A percentile compares a stretch with the other conserved stretches of the same genome.
Conservation (phyloP, 2,113 vertebrate genomes). For the Motacilla tschutschensis region DNA sequence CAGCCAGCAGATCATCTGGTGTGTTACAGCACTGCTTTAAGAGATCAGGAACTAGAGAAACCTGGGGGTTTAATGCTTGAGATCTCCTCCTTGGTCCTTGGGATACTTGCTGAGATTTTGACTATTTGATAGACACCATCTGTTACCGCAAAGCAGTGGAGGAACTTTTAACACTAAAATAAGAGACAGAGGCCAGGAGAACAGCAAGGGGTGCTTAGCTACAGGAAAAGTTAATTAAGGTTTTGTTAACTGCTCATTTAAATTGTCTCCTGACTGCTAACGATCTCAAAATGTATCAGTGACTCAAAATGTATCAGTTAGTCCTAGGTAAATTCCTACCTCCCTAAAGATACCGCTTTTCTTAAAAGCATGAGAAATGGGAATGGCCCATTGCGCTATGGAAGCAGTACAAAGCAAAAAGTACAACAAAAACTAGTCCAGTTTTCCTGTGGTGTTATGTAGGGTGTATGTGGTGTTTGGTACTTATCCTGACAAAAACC, state of each 20-base stretch:
- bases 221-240: neutral
- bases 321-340: neutral
- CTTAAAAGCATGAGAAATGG: neutral
- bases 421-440: neutral
- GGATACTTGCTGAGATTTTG: neutral
- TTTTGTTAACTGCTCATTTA: neutral
- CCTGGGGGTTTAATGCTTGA: neutral
- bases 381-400: neutral
- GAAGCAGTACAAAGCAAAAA: conserved; percentile 13
- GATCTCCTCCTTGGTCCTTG: neutral
- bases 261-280: neutral
- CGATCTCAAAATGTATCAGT: neutral
- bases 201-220: neutral
- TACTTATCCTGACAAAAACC: conserved; percentile 22
- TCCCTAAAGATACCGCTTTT: neutral
- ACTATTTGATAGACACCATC: neutral
- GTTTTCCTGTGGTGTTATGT: neutral
- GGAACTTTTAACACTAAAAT: neutral
- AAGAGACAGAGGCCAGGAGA: neutral
- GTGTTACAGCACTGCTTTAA: neutral
- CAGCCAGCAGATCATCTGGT: neutral
- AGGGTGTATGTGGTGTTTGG: neutral
- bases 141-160: neutral
- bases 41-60: neutral
- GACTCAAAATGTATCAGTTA: neutral